Evolutionary conservation across 1,140 invertebrate species (phyloP).

Genomic region (Hyles euphorbiae): DNA sequence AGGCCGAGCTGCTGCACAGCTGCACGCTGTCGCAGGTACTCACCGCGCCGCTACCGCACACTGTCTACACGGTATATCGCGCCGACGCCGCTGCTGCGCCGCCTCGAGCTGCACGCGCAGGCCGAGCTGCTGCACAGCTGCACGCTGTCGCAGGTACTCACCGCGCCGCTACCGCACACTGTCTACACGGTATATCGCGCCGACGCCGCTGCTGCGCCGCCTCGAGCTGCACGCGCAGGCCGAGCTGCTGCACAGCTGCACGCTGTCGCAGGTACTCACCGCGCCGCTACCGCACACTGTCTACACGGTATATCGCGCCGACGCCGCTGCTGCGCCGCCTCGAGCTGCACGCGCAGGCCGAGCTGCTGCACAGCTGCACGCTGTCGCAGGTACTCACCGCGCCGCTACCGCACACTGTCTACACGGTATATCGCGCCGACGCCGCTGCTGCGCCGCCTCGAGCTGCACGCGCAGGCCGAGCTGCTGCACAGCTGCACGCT

Average conservation of each 20-base stretch:
- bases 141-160: constrained; percentile 82
- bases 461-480: constrained; percentile 84
- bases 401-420: too few species aligned
- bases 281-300: too few species aligned
- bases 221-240: constrained; percentile 84
- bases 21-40: constrained; percentile 84
- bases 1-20: constrained; percentile 83
- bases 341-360: constrained; percentile 84
- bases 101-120: constrained; percentile 83
- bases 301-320: constrained; percentile 63
- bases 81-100: constrained; percentile 77
- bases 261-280: constrained; percentile 81
- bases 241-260: constrained; percentile 83
- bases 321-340: constrained; percentile 77
- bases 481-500: constrained; percentile 84
- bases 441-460: constrained; percentile 77
- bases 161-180: background rate
- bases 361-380: constrained; percentile 83
- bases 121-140: constrained; percentile 84
- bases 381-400: constrained; percentile 80
- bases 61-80: constrained; percentile 44
- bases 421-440: constrained; percentile 70
- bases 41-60: background rate
- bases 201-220: constrained; percentile 76
- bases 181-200: constrained; percentile 52